Conservation (phyloP, 1,140 invertebrate genomes). For the Cyclina sinensis region DNA sequence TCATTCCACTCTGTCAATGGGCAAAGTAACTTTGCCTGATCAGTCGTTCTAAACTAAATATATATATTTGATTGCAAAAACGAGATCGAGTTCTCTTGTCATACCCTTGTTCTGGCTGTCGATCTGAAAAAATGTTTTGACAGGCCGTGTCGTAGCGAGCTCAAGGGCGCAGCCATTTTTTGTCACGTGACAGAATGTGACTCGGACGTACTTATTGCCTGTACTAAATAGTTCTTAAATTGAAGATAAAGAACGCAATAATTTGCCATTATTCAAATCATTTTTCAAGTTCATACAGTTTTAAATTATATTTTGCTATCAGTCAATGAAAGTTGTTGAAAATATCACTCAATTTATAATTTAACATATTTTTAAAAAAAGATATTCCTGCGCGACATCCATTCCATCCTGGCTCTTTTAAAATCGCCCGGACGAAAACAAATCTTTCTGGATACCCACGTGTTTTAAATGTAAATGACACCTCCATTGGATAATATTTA, state of each 20-base stretch:
- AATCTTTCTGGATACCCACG: constrained; percentile 39
- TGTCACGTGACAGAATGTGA: neutral
- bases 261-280: neutral
- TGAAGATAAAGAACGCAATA: too few relatives aligned
- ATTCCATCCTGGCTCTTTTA: constrained; percentile 81
- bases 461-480: constrained; percentile 33
- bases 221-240: neutral
- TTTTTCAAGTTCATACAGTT: too few relatives aligned
- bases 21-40: too few relatives aligned
- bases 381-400: constrained; percentile 13
- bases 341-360: too few relatives aligned
- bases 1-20: too few relatives aligned
- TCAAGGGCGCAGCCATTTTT: constrained; percentile 64
- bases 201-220: neutral
- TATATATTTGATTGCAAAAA: too few relatives aligned
- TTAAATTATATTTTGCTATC: too few relatives aligned
- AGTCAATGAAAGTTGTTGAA: too few relatives aligned
- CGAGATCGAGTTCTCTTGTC: neutral
- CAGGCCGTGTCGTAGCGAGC: neutral
- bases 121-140: neutral
- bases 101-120: constrained; percentile 28
- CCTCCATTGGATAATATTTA: neutral
- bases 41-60: too few relatives aligned
- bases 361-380: neutral
- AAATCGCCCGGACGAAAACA: constrained; percentile 82